These are phyloP conservation scores for Zygogramma bicolorata DNA, from an alignment of 2,888 invertebrate species.

Conservation along the genomic window DNA sequence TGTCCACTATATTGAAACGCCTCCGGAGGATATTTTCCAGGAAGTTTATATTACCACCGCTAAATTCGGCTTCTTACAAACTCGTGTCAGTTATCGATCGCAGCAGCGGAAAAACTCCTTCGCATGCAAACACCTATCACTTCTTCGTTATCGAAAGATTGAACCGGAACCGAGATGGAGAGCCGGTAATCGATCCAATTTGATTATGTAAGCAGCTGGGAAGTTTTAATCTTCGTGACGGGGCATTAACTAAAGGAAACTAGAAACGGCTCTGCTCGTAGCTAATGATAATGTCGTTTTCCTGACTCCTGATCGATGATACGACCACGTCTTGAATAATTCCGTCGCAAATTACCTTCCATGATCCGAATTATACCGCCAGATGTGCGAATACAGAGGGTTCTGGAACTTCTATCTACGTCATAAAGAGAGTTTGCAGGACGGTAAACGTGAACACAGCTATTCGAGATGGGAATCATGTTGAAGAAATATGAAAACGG, in stretches of 20 bases:
- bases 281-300: conserved; percentile 13
- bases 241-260: conserved; percentile 3
- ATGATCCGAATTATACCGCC: background rate
- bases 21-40: too few relatives aligned
- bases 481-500: too few relatives aligned
- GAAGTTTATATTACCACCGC: background rate
- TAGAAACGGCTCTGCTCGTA: background rate
- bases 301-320: background rate
- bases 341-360: conserved; percentile 4
- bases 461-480: too few relatives aligned
- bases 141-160: background rate
- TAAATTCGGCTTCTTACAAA: background rate
- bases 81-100: background rate
- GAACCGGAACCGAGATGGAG: background rate
- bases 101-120: background rate
- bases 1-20: too few relatives aligned
- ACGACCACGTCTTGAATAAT: conserved; percentile 3
- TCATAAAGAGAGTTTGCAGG: too few relatives aligned
- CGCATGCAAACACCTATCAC: background rate
- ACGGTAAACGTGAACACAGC: too few relatives aligned
- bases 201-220: conserved; percentile 12
- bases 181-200: background rate
- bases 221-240: conserved; percentile 9
- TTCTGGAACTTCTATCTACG: background rate
- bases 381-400: background rate